Evolutionary conservation across 1,140 invertebrate genomes (phyloP), one percentile per base, ranked within the genome.

Genomic region (Rhyzopertha dominica): DNA sequence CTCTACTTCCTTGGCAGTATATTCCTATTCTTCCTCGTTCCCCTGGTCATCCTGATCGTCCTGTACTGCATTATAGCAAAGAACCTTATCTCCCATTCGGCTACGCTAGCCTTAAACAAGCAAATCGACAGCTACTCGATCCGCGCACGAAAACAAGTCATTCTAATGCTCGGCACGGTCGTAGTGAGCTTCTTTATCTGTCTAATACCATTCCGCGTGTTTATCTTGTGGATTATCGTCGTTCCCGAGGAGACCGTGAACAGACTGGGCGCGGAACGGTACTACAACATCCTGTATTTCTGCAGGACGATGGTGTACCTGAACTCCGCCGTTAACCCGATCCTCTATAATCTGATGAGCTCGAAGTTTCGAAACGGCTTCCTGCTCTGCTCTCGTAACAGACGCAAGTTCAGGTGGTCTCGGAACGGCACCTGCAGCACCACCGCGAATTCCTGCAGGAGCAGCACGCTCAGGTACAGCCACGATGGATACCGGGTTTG

Each of bases 171-270:
- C 13, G 80, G 84, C 18, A 82, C 84, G 0, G 87, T 95, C 4
- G 85, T 93, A 1, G 65, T 85, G 19, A 81, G 85, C 50, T 94
- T 93, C 63, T 94, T 94, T 67, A 59, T 92, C 4, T 93, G 88
- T 58, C 68, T 93, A 5, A 76, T 91, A 57, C 91, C 91, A 0
- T 87, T 92, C 56, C 76, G 87, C 34, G 74, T 88, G 0, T 74
- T 94, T n/a, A 87, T 79, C 4, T 60, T 93, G n/a, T 88, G 82
- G 76, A 79, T 89, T 13, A 76, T 90, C 0, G 58, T 88, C 16
- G 75, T 78, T 1, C 80, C 74, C 3, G 66, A 73, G 4, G 77
- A 82, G 35, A 63, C 71, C 10, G 69, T 82, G 17, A 65, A 72
- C 10, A 66, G 73, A 29, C 63, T 85, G 2, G 82, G 81, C 28